Percentiles rank a stretch among this genome's conserved stretches.
Conservation (phyloP, 2,888 invertebrate genomes). For the Lagria hirta region DNA sequence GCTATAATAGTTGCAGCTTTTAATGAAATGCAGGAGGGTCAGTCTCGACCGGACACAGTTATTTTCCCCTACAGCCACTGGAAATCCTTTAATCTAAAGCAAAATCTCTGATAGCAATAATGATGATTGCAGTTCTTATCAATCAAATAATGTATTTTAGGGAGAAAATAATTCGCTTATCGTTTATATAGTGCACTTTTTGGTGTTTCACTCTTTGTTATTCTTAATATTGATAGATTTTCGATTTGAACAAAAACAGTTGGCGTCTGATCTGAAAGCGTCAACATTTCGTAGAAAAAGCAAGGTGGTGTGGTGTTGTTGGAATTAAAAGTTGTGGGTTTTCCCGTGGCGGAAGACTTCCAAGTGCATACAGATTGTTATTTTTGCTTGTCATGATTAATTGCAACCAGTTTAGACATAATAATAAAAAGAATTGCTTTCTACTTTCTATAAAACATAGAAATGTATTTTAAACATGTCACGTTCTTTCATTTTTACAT, state of each 20-base stretch:
- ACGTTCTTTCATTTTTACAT: too few relatives aligned
- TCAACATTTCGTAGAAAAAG: constrained; percentile 19
- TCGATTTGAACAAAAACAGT: not conserved
- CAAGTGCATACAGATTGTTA: constrained; percentile 20
- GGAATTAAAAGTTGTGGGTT: constrained; percentile 23
- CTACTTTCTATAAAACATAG: too few relatives aligned
- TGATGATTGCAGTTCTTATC: constrained; percentile 37
- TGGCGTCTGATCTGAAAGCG: not conserved
- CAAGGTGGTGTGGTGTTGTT: constrained; percentile 7
- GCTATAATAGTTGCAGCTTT: too few relatives aligned
- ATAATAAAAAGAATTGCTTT: too few relatives aligned
- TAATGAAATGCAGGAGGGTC: too few relatives aligned
- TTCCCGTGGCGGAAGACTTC: constrained; percentile 18
- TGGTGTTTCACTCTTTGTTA: too few relatives aligned
- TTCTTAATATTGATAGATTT: too few relatives aligned
- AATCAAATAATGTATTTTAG: constrained; percentile 6
- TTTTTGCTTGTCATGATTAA: constrained; percentile 6
- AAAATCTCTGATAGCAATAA: constrained; percentile 36
- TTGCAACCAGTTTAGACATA: constrained; percentile 3
- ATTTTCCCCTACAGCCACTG: constrained; percentile 6
- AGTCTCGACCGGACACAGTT: constrained; percentile 11
- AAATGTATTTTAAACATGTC: too few relatives aligned
- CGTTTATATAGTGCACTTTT: too few relatives aligned
- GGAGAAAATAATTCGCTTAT: too few relatives aligned
- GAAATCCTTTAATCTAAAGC: constrained; percentile 34